Evolutionary conservation across 2,113 vertebrate species (phyloP).

Genomic region (Otus sunia): DNA sequence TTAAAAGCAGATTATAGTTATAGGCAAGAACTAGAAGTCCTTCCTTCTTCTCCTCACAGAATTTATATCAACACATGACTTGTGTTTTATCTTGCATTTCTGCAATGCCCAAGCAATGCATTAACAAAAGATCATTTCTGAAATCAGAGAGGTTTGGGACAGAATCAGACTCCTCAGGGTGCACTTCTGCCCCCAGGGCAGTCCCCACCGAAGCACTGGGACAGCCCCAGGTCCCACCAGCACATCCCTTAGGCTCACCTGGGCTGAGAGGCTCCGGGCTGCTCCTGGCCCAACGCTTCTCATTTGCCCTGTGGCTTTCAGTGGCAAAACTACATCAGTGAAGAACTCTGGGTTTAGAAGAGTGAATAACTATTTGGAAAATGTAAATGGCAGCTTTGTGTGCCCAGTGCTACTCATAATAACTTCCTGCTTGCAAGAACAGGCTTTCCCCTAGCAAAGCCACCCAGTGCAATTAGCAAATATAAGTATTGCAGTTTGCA

Average conservation of each 20-base stretch:
- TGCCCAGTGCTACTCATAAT: not conserved
- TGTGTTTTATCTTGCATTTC: not conserved
- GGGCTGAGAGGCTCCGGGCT: no score
- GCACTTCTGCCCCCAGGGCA: not conserved
- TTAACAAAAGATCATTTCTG: not conserved
- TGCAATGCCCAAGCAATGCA: not conserved
- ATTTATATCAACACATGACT: not conserved
- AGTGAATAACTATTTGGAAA: not conserved
- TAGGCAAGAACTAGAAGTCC: not conserved
- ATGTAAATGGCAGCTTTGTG: not conserved
- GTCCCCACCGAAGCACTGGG: not conserved
- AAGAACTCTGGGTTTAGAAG: not conserved
- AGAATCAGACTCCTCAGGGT: not conserved
- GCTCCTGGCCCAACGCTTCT: not conserved
- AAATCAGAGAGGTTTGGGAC: not conserved
- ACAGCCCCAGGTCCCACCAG: not conserved
- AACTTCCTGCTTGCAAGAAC: not conserved
- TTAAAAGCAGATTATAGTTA: not conserved
- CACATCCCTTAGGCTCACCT: accelerated
- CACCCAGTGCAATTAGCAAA: not conserved
- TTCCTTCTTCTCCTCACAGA: not conserved
- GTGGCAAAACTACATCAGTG: not conserved
- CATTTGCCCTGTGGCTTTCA: not conserved
- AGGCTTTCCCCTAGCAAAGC: not conserved
- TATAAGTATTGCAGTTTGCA: not conserved